Percentiles rank a stretch among this genome's conserved stretches.
Conservation (phyloP, 2,113 vertebrate species). For the Paratilapia polleni region DNA sequence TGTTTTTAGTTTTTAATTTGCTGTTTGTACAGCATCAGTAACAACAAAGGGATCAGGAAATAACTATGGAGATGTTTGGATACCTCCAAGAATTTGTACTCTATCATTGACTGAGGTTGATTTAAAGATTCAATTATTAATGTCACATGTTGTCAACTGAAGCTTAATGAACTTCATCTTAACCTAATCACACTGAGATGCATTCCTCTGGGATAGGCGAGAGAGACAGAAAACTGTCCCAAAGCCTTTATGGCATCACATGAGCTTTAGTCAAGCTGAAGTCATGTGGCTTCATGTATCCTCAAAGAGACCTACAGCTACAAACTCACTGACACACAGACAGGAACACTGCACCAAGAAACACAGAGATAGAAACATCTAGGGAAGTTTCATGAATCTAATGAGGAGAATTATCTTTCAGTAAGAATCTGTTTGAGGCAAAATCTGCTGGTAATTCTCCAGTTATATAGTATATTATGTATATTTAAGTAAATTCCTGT, state of each 20-base stretch:
- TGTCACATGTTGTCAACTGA: slow-evolving; percentile 47
- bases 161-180: slow-evolving; percentile 31
- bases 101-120: not conserved
- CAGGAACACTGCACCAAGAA: not conserved
- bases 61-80: not conserved
- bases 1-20: not conserved
- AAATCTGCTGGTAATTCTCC: not conserved
- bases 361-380: not conserved
- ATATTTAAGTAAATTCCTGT: not conserved
- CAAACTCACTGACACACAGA: not conserved
- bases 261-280: slow-evolving; percentile 65
- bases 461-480: not conserved
- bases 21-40: not conserved
- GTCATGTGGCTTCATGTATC: slow-evolving; percentile 61
- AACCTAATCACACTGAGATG: slow-evolving; percentile 43
- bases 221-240: slow-evolving; percentile 11
- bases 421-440: not conserved
- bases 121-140: slow-evolving; percentile 28
- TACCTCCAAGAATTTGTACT: not conserved
- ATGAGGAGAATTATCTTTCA: not conserved
- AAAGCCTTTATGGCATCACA: slow-evolving; percentile 54
- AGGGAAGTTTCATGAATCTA: not conserved
- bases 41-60: not conserved
- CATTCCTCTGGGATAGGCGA: slow-evolving; percentile 16
- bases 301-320: slow-evolving; percentile 41